Base-by-base conservation (phyloP, 2,113 vertebrate genomes). In the Microcebus jonahi region DNA sequence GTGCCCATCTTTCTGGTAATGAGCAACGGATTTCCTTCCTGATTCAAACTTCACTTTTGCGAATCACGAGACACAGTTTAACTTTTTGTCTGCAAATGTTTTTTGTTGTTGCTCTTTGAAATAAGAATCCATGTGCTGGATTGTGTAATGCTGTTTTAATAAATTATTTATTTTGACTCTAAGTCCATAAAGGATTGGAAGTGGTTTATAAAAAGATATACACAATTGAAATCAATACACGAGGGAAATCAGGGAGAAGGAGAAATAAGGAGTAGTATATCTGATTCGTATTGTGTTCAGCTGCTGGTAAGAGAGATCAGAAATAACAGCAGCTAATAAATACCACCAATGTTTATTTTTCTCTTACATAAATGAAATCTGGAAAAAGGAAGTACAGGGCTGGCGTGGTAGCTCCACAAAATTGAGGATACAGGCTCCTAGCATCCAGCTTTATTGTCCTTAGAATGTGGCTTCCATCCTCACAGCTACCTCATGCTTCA, bases 1-100 rank as follows among this genome's bases (percentile, higher is more conserved):
- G 97, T 96, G 84, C 96, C 97, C 97, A 97, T 97, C 97, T 97
- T 97, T 96, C 45, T 92, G 90, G 89, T 96, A 97, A 97, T 97
- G 95, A 96, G 96, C 87, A 88, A 90, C 1, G 91, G 81, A 83
- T 97, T 97, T 96, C 86, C 96, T 97, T 91, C 88, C 96, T 83
- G 77, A 81, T 88, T 63, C 91, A 25, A 70, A 93, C 93, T 97
- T 80, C 48, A 53, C 79, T 87, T 89, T 96, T 67, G 91, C 3
- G 1, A 95, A 87, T 97, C 91, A 87, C 79, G 57, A 88, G 96
- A 94, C 96, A 39, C 61, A 55, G 81, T 91, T 88, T 42, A 93
- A 89, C 89, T 94, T 91, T 86, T 29, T 13, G 91, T 95, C 93
- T 96, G 96, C 61, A 91, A 96, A 81, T 84, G 75, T 45, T 88